Conservation (phyloP, 2,888 invertebrate species). For the Epicampocera succincta region DNA sequence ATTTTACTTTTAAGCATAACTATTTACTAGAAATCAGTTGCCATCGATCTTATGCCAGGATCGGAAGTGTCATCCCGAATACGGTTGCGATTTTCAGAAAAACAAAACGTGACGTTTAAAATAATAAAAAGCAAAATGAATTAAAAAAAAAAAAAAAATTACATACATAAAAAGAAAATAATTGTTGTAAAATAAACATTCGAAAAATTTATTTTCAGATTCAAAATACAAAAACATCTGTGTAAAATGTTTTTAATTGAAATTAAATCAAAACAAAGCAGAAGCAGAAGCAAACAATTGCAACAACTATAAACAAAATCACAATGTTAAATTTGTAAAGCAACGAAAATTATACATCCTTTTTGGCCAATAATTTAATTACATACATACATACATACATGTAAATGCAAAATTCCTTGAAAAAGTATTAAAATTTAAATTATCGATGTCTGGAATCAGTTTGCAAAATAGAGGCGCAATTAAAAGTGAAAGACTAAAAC, state of each 20-base stretch:
- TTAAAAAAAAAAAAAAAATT: not conserved
- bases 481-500: constrained; percentile 33
- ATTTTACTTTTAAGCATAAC: constrained; percentile 39
- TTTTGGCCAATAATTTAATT: constrained; percentile 14
- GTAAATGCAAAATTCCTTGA: constrained; percentile 7
- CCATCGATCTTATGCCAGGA: constrained; percentile 69
- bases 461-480: constrained; percentile 31
- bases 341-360: not conserved
- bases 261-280: constrained; percentile 15
- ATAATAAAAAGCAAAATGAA: too few species aligned
- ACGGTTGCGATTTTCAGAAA: constrained; percentile 37
- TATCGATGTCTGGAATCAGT: constrained; percentile 72
- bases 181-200: constrained; percentile 10
- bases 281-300: not conserved
- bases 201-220: constrained; percentile 40
- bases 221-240: not conserved
- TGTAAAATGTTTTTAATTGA: constrained; percentile 21
- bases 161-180: constrained; percentile 12
- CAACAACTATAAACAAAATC: constrained; percentile 23
- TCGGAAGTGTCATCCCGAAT: constrained; percentile 71
- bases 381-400: too few species aligned
- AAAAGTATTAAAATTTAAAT: constrained; percentile 8
- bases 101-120: constrained; percentile 23
- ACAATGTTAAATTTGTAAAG: constrained; percentile 26
- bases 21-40: constrained; percentile 70